Percentiles rank a stretch among this genome's conserved stretches.
Evolutionary conservation across 2,888 invertebrate genomes (phyloP).

Genomic region (Lutraria lutraria): DNA sequence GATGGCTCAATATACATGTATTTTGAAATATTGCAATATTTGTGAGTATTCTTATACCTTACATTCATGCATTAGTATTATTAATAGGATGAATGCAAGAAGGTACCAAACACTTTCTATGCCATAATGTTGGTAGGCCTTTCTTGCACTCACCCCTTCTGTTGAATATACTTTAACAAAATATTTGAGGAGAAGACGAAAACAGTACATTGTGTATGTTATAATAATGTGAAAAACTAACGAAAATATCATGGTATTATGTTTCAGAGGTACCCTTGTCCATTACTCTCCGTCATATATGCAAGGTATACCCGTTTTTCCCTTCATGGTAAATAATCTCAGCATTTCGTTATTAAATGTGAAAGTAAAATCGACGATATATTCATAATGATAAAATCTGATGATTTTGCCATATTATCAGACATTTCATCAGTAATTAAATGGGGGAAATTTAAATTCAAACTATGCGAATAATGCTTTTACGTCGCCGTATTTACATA

Average conservation of each 20-base stretch:
- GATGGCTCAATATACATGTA: too few relatives aligned
- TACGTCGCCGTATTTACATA: slow-evolving; percentile 15
- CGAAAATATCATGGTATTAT: not conserved
- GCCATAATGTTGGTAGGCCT: not conserved
- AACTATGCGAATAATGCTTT: slow-evolving; percentile 22
- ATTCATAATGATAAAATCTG: slow-evolving; percentile 17
- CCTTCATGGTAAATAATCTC: not conserved
- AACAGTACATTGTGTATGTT: too few relatives aligned
- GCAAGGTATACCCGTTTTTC: not conserved
- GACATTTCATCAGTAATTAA: slow-evolving; percentile 20
- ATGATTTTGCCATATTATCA: slow-evolving; percentile 16
- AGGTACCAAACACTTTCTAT: not conserved
- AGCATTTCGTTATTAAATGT: not conserved
- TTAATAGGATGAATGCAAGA: too few relatives aligned
- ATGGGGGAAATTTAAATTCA: slow-evolving; percentile 22
- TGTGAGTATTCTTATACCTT: too few relatives aligned
- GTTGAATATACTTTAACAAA: not conserved
- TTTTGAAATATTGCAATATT: too few relatives aligned
- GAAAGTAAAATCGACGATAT: slow-evolving; percentile 23
- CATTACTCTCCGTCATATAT: not conserved
- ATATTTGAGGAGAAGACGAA: not conserved
- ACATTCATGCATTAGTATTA: too few relatives aligned
- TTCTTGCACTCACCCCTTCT: not conserved
- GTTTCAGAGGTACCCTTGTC: not conserved
- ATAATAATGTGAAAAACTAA: too few relatives aligned